Percentiles rank a stretch among this genome's conserved stretches.
Evolutionary conservation across 2,888 invertebrate species (phyloP).

Genomic region (Oligia latruncula): DNA sequence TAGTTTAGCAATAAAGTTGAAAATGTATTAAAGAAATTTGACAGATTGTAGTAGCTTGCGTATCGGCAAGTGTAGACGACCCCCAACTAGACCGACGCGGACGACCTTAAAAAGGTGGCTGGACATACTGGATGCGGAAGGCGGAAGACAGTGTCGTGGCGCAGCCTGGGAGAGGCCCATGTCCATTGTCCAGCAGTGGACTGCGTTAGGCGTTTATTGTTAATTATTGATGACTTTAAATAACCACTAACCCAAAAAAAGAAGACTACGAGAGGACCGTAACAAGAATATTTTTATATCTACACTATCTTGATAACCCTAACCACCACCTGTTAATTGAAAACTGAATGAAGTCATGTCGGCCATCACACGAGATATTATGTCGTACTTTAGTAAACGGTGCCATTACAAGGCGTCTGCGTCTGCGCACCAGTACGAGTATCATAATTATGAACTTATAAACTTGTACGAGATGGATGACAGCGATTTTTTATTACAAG

Average conservation of each 20-base stretch:
- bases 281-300: background rate
- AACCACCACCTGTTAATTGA: constrained; percentile 64
- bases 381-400: constrained; percentile 55
- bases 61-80: background rate
- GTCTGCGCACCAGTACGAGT: constrained; percentile 9
- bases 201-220: background rate
- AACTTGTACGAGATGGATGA: constrained; percentile 45
- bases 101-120: background rate
- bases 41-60: no score
- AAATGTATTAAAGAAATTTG: no score
- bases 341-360: constrained; percentile 59
- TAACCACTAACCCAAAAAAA: background rate
- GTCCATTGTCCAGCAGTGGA: background rate
- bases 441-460: constrained; percentile 42
- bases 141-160: no score
- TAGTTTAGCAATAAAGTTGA: no score
- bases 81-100: background rate
- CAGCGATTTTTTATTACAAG: constrained; percentile 48
- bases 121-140: background rate
- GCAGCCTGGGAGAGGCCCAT: no score
- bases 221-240: background rate
- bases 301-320: constrained; percentile 48
- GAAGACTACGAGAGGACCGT: background rate
- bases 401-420: constrained; percentile 54
- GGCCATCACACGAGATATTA: constrained; percentile 49